phyloP scores from a whole-genome alignment of 2,113 vertebrate species.

The Rhadina sibilatrix region DNA sequence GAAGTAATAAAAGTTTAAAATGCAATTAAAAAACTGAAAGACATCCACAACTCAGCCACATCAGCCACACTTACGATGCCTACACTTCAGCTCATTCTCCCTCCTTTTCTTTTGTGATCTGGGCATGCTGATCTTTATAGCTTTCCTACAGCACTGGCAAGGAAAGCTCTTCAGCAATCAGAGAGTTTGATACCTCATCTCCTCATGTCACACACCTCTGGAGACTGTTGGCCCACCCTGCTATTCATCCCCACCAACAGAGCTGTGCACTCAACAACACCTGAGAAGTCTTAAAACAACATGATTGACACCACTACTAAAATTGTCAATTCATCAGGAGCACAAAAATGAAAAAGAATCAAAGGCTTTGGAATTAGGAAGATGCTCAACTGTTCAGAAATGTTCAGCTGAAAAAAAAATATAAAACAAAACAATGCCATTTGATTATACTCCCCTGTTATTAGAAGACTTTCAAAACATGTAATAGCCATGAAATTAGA shows the following conservation, averaged over 20 bases:
- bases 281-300: neutral
- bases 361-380: neutral
- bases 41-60: neutral
- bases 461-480: neutral
- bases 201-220: rapidly evolving
- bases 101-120: neutral
- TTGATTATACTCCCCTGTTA: neutral
- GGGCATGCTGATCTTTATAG: neutral
- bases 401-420: neutral
- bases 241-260: neutral
- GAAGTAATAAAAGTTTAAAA: neutral
- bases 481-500: neutral
- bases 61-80: neutral
- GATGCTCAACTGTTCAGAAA: neutral
- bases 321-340: neutral
- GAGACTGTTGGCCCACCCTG: neutral
- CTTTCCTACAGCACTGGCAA: neutral
- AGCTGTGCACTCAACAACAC: neutral
- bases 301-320: neutral
- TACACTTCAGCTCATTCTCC: neutral
- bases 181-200: neutral
- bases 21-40: neutral
- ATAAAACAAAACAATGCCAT: neutral
- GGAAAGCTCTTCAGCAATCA: neutral
- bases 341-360: neutral